These are phyloP conservation scores for Pteropus alecto DNA, from an alignment of 2,113 vertebrate genomes.

Conservation along the genomic window DNA sequence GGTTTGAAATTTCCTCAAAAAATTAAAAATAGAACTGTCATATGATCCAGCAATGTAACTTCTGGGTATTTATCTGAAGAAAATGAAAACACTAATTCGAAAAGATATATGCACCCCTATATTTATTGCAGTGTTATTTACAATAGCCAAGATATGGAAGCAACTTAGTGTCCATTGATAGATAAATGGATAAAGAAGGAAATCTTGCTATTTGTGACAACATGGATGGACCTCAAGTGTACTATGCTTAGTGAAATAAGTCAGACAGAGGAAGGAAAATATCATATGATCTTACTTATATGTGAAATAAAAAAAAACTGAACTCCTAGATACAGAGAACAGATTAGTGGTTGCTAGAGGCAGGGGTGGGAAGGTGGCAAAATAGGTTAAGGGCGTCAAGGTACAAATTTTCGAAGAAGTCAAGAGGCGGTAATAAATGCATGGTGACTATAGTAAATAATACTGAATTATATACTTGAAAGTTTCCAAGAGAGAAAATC, in stretches of 20 bases:
- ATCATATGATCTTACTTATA: not conserved
- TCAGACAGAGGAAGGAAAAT: not conserved
- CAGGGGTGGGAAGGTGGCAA: not conserved
- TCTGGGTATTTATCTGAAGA: not conserved
- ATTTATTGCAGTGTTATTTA: not conserved
- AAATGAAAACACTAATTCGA: not conserved
- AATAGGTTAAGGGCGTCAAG: not conserved
- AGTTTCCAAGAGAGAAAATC: not conserved
- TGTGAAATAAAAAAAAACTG: not conserved
- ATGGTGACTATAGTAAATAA: not conserved
- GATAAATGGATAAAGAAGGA: too few species aligned
- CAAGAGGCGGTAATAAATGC: not conserved
- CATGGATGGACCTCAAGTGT: too few species aligned
- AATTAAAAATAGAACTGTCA: not conserved
- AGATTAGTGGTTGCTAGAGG: not conserved
- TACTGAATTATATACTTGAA: not conserved
- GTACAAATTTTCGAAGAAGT: not conserved
- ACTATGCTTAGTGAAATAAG: not conserved
- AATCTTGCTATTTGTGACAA: not conserved
- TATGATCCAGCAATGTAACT: not conserved
- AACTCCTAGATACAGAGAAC: not conserved
- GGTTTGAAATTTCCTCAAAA: not conserved
- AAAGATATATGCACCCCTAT: not conserved
- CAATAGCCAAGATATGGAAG: too few species aligned
- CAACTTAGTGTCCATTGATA: too few species aligned